Percentiles rank a stretch among this genome's conserved stretches.
Conservation (phyloP, 1,140 invertebrate species). For the Chrysomallon squamiferum region DNA sequence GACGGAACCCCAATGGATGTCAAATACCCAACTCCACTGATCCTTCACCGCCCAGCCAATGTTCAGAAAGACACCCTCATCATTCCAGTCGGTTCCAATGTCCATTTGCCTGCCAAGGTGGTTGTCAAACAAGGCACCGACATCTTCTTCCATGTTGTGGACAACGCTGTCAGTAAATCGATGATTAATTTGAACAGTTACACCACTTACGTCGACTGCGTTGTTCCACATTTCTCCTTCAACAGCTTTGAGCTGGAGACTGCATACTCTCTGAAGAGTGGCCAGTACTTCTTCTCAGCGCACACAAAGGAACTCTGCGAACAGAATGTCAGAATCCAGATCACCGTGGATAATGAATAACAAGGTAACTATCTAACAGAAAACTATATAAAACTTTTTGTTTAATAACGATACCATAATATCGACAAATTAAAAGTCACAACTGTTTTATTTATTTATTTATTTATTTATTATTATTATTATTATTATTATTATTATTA, state of each 20-base stretch:
- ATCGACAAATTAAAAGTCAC: no score
- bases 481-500: no score
- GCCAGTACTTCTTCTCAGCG: not conserved
- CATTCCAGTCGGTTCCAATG: not conserved
- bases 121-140: not conserved
- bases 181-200: not conserved
- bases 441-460: no score
- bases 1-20: slow-evolving; percentile 1
- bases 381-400: no score
- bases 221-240: not conserved
- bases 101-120: slow-evolving; percentile 9
- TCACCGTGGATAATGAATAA: not conserved
- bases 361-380: no score
- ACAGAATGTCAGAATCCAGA: not conserved
- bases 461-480: no score
- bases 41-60: slow-evolving; percentile 6
- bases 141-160: not conserved
- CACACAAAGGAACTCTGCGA: not conserved
- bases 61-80: slow-evolving; percentile 9
- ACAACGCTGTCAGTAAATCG: not conserved
- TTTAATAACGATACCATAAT: no score
- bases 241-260: not conserved
- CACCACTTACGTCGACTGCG: not conserved
- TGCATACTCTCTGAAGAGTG: not conserved
- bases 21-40: not conserved